Evolutionary conservation across 2,888 invertebrate genomes (phyloP).

Genomic region (Phytoseiulus persimilis): DNA sequence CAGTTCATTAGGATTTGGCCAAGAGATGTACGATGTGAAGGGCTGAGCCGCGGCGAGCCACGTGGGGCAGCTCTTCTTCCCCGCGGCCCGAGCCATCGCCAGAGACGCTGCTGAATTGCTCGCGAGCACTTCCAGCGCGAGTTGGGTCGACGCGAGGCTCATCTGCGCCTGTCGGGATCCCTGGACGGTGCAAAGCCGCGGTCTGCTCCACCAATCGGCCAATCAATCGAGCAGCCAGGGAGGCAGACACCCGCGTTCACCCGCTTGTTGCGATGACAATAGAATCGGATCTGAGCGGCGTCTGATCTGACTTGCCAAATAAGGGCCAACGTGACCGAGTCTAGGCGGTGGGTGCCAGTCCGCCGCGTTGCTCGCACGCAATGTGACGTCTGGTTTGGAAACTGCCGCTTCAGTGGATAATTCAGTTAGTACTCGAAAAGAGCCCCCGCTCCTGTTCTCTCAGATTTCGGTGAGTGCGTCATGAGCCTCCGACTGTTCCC

Average conservation of each 20-base stretch:
- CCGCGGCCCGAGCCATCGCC: background rate
- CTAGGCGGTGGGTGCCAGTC: background rate
- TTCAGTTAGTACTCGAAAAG: no score
- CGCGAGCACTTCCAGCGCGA: background rate
- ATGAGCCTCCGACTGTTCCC: no score
- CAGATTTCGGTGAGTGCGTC: no score
- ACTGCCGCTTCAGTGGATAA: background rate
- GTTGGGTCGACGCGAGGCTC: background rate
- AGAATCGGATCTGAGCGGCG: background rate
- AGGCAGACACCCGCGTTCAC: background rate
- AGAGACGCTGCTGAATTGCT: background rate
- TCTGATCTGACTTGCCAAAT: constrained; percentile 5
- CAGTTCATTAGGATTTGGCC: constrained; percentile 27
- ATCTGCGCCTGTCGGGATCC: background rate
- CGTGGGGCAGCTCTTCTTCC: background rate
- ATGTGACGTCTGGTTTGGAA: background rate
- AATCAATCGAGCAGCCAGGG: background rate
- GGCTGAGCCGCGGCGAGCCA: background rate
- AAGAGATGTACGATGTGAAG: background rate
- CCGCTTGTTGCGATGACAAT: background rate
- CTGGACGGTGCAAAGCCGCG: background rate
- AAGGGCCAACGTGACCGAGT: background rate
- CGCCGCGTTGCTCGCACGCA: background rate
- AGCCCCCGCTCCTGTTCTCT: no score
- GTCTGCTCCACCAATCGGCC: background rate